phyloP scores from a whole-genome alignment of 2,888 invertebrate species.

The Oscheius sp. region DNA sequence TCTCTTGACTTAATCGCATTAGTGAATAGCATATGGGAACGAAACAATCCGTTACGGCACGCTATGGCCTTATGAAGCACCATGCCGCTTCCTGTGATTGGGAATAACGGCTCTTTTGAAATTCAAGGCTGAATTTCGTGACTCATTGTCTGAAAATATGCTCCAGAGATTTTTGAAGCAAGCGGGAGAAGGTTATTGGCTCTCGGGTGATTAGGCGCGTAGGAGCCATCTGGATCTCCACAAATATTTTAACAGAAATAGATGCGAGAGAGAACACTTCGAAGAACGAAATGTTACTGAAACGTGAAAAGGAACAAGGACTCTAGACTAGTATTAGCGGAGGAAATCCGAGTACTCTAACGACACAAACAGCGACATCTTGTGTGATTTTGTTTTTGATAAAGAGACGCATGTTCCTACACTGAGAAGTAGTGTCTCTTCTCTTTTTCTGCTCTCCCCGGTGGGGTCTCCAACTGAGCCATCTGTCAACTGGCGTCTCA shows the following conservation, averaged over 20 bases:
- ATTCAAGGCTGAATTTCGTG: neutral
- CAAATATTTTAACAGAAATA: slow-evolving; percentile 11
- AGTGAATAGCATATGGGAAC: slow-evolving; percentile 25
- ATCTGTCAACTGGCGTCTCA: no score
- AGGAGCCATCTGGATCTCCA: slow-evolving; percentile 23
- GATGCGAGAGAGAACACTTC: no score
- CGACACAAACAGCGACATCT: neutral
- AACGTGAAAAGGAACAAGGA: neutral
- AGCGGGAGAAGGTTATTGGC: slow-evolving; percentile 21
- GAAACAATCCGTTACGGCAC: slow-evolving; percentile 23
- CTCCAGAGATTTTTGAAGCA: no score
- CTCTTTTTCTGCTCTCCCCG: no score
- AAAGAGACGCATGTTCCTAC: no score
- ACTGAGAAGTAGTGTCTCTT: no score
- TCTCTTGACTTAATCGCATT: slow-evolving; percentile 11
- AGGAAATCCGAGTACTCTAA: slow-evolving; percentile 9
- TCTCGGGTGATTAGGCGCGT: slow-evolving; percentile 24
- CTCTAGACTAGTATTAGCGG: neutral
- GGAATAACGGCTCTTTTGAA: neutral
- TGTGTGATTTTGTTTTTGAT: neutral
- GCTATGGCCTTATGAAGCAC: slow-evolving; percentile 17
- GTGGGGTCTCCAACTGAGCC: no score
- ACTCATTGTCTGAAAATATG: neutral
- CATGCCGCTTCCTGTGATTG: slow-evolving; percentile 21
- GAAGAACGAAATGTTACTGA: slow-evolving; percentile 19